Percentiles rank a stretch among this genome's conserved stretches.
Evolutionary conservation across 2,797 vertebrate genomes (phyloP).

Genomic region (Pristis pectinata): DNA sequence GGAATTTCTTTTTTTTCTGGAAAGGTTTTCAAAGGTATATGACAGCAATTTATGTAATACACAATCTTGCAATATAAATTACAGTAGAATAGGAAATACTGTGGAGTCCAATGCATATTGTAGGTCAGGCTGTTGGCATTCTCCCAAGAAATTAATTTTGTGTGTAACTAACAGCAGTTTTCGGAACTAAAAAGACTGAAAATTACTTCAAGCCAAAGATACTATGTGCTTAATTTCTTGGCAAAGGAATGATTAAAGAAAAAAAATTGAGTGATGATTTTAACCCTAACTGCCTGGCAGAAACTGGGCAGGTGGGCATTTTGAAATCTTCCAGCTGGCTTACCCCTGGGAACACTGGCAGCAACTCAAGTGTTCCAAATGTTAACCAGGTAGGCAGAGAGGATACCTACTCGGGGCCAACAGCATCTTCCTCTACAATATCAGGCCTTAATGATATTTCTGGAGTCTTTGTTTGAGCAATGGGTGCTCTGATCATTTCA

Average conservation of each 20-base stretch:
- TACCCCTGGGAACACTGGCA: not conserved
- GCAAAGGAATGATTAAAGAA: not conserved
- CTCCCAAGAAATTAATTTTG: not conserved
- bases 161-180: not conserved
- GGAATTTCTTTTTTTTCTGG: not conserved
- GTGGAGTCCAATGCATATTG: not conserved
- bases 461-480: too few species aligned
- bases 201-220: constrained; percentile 4
- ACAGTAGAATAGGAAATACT: constrained; percentile 20
- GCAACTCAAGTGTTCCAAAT: not conserved
- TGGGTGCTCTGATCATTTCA: not conserved
- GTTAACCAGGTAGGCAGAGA: not conserved
- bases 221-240: not conserved
- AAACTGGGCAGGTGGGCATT: not conserved
- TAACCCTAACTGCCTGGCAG: not conserved
- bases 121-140: not conserved
- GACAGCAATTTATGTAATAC: constrained; percentile 12
- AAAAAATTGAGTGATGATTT: not conserved
- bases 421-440: not conserved
- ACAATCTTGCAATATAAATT: not conserved
- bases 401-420: not conserved
- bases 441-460: too few species aligned
- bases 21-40: not conserved
- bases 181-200: not conserved
- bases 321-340: not conserved